A percentile compares a stretch with the other conserved stretches of the same genome.
Evolutionary conservation across 2,797 vertebrate species (phyloP).

Genomic region (Rallus crepitans): DNA sequence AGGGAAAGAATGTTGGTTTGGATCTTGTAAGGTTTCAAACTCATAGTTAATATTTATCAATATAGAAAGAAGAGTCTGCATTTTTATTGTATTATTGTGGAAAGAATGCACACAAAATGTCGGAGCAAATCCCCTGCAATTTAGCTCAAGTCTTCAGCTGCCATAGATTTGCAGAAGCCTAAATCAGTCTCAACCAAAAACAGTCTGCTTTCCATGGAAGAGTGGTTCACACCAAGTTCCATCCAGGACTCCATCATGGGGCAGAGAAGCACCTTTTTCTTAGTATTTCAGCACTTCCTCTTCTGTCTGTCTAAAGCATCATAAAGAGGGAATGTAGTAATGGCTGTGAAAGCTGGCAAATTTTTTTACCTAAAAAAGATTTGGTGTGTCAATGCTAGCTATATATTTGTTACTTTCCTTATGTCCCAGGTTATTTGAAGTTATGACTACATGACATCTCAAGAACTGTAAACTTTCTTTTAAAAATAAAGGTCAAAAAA

Average conservation of each 20-base stretch:
- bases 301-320: constrained; percentile 67
- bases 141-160: constrained; percentile 30
- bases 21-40: constrained; percentile 1
- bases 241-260: constrained; percentile 41
- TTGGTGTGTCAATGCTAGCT: constrained; percentile 19
- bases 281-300: constrained; percentile 63
- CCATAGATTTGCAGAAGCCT: constrained; percentile 29
- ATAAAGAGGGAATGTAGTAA: constrained; percentile 65
- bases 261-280: constrained; percentile 33
- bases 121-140: constrained; percentile 5
- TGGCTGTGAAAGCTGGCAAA: constrained; percentile 54
- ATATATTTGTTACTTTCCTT: background rate
- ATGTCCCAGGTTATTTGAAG: background rate
- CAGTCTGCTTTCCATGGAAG: background rate
- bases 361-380: constrained; percentile 52
- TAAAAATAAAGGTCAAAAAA: background rate
- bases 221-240: background rate
- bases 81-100: constrained; percentile 39
- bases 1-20: background rate
- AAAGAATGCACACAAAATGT: constrained; percentile 55
- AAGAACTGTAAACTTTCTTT: background rate
- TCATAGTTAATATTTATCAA: constrained; percentile 31
- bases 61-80: constrained; percentile 44
- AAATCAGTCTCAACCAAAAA: constrained; percentile 17
- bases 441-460: background rate